Percentiles rank a stretch among this genome's conserved stretches.
These are phyloP conservation scores for Isichthys henryi DNA, from an alignment of 2,113 vertebrate genomes.

Conservation along the genomic window DNA sequence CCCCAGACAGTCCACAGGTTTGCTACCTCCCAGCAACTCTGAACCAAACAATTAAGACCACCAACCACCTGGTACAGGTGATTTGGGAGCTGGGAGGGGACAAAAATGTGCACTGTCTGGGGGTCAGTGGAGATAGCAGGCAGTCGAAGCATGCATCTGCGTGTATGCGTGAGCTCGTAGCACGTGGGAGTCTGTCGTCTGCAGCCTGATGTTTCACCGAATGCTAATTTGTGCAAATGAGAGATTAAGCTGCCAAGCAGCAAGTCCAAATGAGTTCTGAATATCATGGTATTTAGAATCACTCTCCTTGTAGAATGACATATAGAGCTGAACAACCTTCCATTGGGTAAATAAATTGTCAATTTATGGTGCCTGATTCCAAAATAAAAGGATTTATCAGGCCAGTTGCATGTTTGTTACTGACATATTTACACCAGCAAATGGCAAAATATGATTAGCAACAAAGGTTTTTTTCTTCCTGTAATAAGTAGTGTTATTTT, in stretches of 20 bases:
- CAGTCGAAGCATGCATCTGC: not conserved
- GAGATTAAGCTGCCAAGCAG: constrained; percentile 16
- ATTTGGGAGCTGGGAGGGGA: not conserved
- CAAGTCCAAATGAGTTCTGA: not conserved
- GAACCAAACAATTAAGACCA: not conserved
- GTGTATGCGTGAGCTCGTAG: not conserved
- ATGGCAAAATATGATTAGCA: not conserved
- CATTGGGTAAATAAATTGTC: not conserved
- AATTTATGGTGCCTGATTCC: not conserved
- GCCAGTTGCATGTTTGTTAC: not conserved
- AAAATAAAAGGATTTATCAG: not conserved
- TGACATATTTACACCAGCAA: not conserved
- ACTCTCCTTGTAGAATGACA: not conserved
- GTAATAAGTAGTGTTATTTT: not conserved
- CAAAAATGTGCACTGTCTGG: not conserved
- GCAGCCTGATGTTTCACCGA: not conserved
- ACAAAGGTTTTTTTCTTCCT: not conserved
- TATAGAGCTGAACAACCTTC: not conserved
- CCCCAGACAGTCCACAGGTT: not conserved
- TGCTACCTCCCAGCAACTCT: not conserved
- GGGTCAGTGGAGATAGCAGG: not conserved
- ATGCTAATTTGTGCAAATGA: constrained; percentile 15
- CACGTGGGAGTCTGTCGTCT: not conserved
- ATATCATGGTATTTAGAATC: not conserved
- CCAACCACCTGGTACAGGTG: not conserved